Conservation (phyloP, 2,113 vertebrate genomes). For the Trichechus manatus region DNA sequence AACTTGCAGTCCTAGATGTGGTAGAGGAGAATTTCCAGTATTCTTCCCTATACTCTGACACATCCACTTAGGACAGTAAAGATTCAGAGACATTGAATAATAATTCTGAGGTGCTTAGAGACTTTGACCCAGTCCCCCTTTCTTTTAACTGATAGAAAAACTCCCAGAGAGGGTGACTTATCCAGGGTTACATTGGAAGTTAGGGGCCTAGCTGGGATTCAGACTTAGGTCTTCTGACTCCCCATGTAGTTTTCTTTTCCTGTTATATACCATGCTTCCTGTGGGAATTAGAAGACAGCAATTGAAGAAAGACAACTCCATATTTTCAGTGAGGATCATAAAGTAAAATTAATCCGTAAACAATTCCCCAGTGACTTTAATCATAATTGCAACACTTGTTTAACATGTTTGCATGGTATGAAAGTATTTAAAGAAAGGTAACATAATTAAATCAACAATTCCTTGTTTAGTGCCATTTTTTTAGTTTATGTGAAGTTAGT, state of each 20-base stretch:
- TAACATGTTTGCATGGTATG: constrained; percentile 3
- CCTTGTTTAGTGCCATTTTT: background rate
- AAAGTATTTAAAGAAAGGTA: constrained; percentile 14
- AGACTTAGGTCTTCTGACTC: constrained; percentile 63
- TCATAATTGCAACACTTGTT: constrained; percentile 50
- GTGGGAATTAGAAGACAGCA: constrained; percentile 73
- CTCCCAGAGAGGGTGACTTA: constrained; percentile 11
- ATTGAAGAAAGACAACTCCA: constrained; percentile 32
- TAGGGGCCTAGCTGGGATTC: background rate
- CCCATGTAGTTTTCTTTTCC: constrained; percentile 54
- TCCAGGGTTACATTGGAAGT: constrained; percentile 39
- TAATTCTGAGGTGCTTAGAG: background rate
- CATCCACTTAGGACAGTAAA: constrained; percentile 49
- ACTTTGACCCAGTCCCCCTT: background rate
- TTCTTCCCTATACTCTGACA: constrained; percentile 34
- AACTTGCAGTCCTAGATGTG: background rate
- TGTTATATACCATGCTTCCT: constrained; percentile 60
- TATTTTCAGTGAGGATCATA: constrained; percentile 47
- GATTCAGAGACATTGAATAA: constrained; percentile 1
- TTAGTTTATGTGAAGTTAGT: constrained; percentile 51
- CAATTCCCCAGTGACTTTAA: background rate
- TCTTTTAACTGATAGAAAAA: constrained; percentile 44
- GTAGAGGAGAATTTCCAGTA: constrained; percentile 11
- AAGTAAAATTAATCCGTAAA: constrained; percentile 59
- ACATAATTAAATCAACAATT: constrained; percentile 1